phyloP scores from a whole-genome alignment of 2,113 vertebrate genomes.

The Catagonus wagneri region DNA sequence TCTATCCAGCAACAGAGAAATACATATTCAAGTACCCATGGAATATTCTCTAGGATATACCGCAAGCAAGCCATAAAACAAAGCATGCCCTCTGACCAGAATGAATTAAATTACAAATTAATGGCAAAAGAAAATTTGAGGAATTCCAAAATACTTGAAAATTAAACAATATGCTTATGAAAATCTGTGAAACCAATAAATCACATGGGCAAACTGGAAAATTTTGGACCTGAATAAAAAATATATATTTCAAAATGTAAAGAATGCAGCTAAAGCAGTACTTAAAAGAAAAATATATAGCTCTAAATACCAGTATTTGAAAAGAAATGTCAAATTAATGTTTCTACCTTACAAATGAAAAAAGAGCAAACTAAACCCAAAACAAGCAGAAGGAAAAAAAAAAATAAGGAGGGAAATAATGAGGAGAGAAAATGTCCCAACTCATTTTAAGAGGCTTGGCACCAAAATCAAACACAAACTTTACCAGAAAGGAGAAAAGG shows the following conservation, averaged over 20 bases:
- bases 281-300: background rate
- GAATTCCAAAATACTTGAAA: background rate
- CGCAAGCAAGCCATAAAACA: background rate
- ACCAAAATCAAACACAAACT: background rate
- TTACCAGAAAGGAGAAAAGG: background rate
- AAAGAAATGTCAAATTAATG: background rate
- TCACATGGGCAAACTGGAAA: background rate
- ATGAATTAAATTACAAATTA: background rate
- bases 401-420: background rate
- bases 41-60: too few species aligned
- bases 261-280: too few species aligned
- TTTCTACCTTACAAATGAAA: too few species aligned
- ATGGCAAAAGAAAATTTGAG: background rate
- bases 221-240: background rate
- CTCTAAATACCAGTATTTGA: background rate
- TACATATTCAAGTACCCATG: too few species aligned
- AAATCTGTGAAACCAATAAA: background rate
- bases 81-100: background rate
- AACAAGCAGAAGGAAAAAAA: background rate
- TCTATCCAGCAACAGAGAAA: background rate
- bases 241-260: background rate
- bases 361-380: background rate
- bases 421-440: background rate
- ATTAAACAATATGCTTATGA: background rate
- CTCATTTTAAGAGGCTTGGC: background rate